Evolutionary conservation across 2,797 vertebrate species (phyloP).

Genomic region (Macropodus opercularis): DNA sequence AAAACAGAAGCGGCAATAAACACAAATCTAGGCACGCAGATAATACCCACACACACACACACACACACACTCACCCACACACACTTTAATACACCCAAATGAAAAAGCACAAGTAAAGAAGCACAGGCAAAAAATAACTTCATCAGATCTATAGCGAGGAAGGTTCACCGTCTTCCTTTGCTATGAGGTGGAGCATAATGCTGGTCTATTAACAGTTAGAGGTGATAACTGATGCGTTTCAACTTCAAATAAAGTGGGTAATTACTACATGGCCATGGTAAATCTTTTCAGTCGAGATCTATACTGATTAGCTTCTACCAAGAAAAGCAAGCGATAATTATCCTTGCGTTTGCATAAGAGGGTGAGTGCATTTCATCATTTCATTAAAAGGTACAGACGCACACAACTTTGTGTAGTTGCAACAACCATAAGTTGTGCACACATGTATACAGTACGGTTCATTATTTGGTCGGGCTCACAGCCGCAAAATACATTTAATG

Average conservation of each 20-base stretch:
- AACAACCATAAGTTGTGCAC: too few relatives aligned
- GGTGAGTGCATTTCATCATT: background rate
- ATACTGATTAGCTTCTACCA: conserved; percentile 41
- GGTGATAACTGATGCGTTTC: conserved; percentile 58
- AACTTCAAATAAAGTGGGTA: conserved; percentile 58
- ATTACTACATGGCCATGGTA: conserved; percentile 41
- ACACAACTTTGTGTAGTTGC: background rate
- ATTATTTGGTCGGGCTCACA: too few relatives aligned
- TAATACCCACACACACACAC: conserved; percentile 34
- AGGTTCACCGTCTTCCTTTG: conserved; percentile 26
- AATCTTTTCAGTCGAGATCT: conserved; percentile 51
- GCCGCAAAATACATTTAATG: too few relatives aligned
- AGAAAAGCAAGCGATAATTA: conserved; percentile 16
- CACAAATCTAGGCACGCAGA: conserved; percentile 35
- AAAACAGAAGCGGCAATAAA: conserved; percentile 62
- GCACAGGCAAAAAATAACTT: conserved; percentile 42
- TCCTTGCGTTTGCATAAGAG: background rate
- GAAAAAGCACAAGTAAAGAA: conserved; percentile 52
- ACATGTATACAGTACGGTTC: too few relatives aligned
- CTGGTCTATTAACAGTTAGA: conserved; percentile 46
- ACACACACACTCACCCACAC: conserved; percentile 34
- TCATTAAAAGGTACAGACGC: conserved; percentile 4
- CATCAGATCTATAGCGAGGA: conserved; percentile 52
- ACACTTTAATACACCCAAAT: conserved; percentile 50
- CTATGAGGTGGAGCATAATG: conserved; percentile 15